Evolutionary conservation across 2,888 invertebrate species (phyloP).

Genomic region (Chloroclystis v-ata): DNA sequence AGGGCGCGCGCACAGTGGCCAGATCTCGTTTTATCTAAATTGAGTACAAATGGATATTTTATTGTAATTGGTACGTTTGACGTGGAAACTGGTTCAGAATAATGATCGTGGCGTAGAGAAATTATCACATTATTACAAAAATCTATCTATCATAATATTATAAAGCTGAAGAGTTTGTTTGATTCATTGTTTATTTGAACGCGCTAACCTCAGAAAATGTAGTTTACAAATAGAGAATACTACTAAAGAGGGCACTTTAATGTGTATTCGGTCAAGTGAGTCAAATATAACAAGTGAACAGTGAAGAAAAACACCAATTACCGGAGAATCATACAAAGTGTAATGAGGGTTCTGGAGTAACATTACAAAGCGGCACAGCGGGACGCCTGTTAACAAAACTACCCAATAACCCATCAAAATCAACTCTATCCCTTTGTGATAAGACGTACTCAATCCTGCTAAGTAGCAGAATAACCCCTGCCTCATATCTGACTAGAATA

Average conservation of each 20-base stretch:
- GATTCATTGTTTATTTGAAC: too few species aligned
- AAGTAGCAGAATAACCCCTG: slow-evolving; percentile 4
- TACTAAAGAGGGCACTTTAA: too few species aligned
- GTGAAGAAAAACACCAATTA: slow-evolving; percentile 15
- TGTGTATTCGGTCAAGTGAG: too few species aligned
- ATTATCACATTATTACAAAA: too few species aligned
- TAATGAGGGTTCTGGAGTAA: slow-evolving; percentile 23
- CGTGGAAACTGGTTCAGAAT: background rate
- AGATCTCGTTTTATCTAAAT: background rate
- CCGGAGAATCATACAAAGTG: slow-evolving; percentile 11
- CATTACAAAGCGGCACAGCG: slow-evolving; percentile 24
- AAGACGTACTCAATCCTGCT: background rate
- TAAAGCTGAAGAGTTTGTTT: too few species aligned
- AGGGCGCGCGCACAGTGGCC: slow-evolving; percentile 6
- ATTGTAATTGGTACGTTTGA: slow-evolving; percentile 6
- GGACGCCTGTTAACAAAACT: slow-evolving; percentile 20
- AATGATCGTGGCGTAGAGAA: too few species aligned
- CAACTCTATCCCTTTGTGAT: slow-evolving; percentile 6
- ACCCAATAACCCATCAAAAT: background rate
- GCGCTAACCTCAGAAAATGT: too few species aligned
- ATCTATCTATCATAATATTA: too few species aligned
- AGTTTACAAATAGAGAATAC: too few species aligned
- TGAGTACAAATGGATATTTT: slow-evolving; percentile 6
- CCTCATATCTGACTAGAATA: background rate
- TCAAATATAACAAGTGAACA: too few species aligned